Base-by-base conservation (phyloP, 2,113 vertebrate genomes). In the Chaetura pelagica region DNA sequence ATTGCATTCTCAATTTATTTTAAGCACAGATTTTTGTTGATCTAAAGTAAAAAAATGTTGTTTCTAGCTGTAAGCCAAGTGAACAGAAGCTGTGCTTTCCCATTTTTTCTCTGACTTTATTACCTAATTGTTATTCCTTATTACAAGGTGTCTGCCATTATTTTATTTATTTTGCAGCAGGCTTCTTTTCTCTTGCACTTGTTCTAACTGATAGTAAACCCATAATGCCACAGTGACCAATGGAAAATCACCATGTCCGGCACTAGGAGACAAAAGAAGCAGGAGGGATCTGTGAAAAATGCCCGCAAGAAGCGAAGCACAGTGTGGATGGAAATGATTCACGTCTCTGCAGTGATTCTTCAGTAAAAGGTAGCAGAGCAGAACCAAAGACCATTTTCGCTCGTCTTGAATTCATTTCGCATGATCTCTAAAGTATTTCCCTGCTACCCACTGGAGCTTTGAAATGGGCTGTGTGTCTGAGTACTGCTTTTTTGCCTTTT, bases 301-400 rank as follows among this genome's bases (percentile, higher is more conserved):
- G 59, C 76, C 69, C 79, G 73, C 64, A 67, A 96, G 82, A 74
- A 89, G 42, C 48, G 16, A 92, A 96, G 93, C 42, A 46, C 64
- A 23, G 75, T 40, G 4, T 62, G 71, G 83, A 85, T 79, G 73
- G 78, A 91, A 87, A 71, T 96, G 96, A 98, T 97, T 82, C 62
- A 51, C 34, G 0, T 95, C 96, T 96, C 80, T 92, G 81, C 88
- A 96, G 87, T 87, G 90, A 93, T 93, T 96, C 91, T 96, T 97
- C 68, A 91, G 91, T 91, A 93, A 96, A 94, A 97, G 76, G 93
- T 85, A 95, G 84, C 91, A 88, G 95, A 96, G 94, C 96, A 97
- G 94, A 97, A 97, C 96, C 88, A 94, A 95, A 95, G 93, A 91
- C 84, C 92, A 89, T 96, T 97, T 97, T 94, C 89, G 69, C 80